Base-by-base conservation (phyloP, 2,113 vertebrate genomes). In the Myodes glareolus region DNA sequence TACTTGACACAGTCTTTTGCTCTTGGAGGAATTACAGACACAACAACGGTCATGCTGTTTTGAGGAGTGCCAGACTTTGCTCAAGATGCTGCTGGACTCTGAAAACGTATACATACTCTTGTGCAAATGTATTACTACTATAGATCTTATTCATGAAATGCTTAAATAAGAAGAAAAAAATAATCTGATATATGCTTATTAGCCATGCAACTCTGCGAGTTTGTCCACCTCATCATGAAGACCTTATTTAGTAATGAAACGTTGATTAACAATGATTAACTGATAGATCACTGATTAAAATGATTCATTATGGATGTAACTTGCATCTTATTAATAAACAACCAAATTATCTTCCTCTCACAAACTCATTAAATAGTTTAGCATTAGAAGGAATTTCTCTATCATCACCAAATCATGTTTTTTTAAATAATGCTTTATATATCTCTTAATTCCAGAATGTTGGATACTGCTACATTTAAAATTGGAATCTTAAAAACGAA, bases 291-390 rank as follows among this genome's bases (percentile, higher is more conserved):
- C 97, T 97, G 97, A 97, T 98, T 97, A 97, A 97, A 97, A 97
- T 95, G 94, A 73, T 96, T 97, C 96, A 97, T 98, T 98, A 97
- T 90, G 88, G 88, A 98, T 97, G 91, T 95, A 93, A 92, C 96
- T 94, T 97, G 95, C 94, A 98, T 97, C 96, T 97, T 98, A 98
- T 98, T 98, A 98, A 97, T 96, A 97, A 97, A 97, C 95, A 97
- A 95, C 73, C 87, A 97, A 98, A 97, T 98, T 96, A 97, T 88
- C 55, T 91, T 90, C 91, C 80, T 96, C 85, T 95, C 92, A 96
- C 63, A 96, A 95, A 96, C 55, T 96, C 95, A 93, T 96, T 96
- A 96, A 94, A 94, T 96, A 97, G 86, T 93, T 97, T 82, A 96
- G 9, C 88, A 63, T 94, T 89, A 75, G 47, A 91, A 95, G 12